Conservation (phyloP, 2,113 vertebrate genomes). For the Sinosuthora webbiana region DNA sequence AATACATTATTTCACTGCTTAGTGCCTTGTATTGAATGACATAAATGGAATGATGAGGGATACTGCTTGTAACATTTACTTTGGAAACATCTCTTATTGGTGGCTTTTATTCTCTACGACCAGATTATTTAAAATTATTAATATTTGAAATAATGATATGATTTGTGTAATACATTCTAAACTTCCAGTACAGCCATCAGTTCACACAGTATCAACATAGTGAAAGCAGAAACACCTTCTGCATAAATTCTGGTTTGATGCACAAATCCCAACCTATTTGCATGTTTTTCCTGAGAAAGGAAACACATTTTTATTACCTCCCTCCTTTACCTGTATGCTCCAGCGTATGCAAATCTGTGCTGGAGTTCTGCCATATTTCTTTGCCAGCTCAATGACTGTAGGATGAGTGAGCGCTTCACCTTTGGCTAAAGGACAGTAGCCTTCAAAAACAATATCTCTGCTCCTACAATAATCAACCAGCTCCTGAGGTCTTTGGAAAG, state of each 20-base stretch:
- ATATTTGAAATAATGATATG: background rate
- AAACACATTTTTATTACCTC: background rate
- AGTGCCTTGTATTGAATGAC: background rate
- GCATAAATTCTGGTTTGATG: background rate
- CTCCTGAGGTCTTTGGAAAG: conserved; percentile 78
- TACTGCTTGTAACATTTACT: background rate
- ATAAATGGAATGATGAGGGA: background rate
- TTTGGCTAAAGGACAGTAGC: conserved; percentile 79
- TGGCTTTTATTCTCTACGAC: background rate
- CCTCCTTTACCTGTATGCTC: conserved; percentile 68
- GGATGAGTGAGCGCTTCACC: conserved; percentile 72
- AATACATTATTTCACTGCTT: background rate
- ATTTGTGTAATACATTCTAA: background rate
- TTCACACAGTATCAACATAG: rapidly evolving
- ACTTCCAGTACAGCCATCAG: background rate
- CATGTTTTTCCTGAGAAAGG: background rate
- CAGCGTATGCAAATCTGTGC: conserved; percentile 79
- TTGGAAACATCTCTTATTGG: background rate
- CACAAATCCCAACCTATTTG: background rate
- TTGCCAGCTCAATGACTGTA: conserved; percentile 64
- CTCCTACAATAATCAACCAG: conserved; percentile 73
- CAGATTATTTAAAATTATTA: background rate
- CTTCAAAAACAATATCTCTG: conserved; percentile 77
- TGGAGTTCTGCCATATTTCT: conserved; percentile 72
- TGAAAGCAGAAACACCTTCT: background rate